These are phyloP conservation scores for Eutolmus rufibarbis DNA, from an alignment of 2,888 invertebrate genomes.

Conservation along the genomic window DNA sequence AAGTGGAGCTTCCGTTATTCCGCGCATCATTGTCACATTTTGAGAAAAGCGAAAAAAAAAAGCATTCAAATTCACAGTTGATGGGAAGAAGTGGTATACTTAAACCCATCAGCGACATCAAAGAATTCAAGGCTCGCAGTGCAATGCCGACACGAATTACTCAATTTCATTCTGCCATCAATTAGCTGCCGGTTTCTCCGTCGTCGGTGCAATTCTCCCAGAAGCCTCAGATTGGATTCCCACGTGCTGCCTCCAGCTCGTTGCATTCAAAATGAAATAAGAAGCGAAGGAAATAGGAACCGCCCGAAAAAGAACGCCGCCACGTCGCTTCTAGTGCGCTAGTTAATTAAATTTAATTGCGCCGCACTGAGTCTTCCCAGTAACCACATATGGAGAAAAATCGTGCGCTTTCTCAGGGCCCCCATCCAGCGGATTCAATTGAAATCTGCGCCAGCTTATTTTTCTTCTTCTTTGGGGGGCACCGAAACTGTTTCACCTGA, in stretches of 20 bases:
- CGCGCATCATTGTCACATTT: background rate
- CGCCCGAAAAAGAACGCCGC: background rate
- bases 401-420: background rate
- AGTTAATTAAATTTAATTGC: slow-evolving; percentile 18
- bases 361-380: background rate
- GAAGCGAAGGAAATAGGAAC: background rate
- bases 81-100: background rate
- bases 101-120: background rate
- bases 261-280: background rate
- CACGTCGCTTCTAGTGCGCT: background rate
- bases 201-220: background rate
- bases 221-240: background rate
- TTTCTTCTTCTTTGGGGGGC: background rate
- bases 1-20: slow-evolving; percentile 3
- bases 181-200: background rate
- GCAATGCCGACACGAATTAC: background rate
- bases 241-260: background rate
- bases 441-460: background rate
- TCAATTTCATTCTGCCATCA: background rate
- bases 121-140: background rate
- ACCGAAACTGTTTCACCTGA: slow-evolving; percentile 14
- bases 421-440: background rate
- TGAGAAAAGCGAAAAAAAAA: background rate
- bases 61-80: background rate
- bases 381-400: background rate